Evolutionary conservation across 2,888 invertebrate species (phyloP), one percentile per base, ranked within the genome.

Genomic region (Diplazon laetatorius): DNA sequence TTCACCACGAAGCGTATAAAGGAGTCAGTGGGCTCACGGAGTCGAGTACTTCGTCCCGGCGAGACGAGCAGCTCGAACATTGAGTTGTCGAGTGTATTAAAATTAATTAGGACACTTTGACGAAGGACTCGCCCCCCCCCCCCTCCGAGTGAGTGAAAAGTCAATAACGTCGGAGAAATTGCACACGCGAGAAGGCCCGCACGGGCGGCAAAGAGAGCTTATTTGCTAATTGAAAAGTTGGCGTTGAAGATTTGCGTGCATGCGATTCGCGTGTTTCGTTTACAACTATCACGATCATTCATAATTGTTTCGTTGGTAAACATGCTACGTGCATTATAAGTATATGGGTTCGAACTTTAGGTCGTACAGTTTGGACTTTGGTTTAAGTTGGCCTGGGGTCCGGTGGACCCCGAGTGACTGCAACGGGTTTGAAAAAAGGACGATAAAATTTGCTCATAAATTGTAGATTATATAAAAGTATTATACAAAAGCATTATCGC

Each of bases 31-130:
- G 16, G 10, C 22, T 20, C 46, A 16, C 44, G 62, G n/a, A 22
- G 39, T 44, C 48, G 59, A 60, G 59, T 12, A 20, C 66, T 50
- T 25, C 48, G 35, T 35, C 30, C 30, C 1, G 16, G 50, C 25
- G 16, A 66, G 39, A 16, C 14, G 39, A 39, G 50, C n/a, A 35
- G 14, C 35, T 55, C 16, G 55, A 18, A 14, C 37, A 14, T 30
- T 16, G 18, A 62, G 20, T 42, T 46, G 22, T 5, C 59, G 46
- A 57, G 69, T 73, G 50, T 75, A 76, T 72, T 66, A 66, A 72
- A 79, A 78, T 79, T 79, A 77, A 80, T 82, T 79, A 75, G 74
- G 68, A 48, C 59, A 60, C 72, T 57, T 62, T 55, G 46, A 59
- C 63, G 42, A 50, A 62, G 57, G 44, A 39, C 60, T 57, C n/a